These are phyloP conservation scores for Sinonovacula constricta DNA, from an alignment of 1,140 invertebrate genomes.

Conservation along the genomic window DNA sequence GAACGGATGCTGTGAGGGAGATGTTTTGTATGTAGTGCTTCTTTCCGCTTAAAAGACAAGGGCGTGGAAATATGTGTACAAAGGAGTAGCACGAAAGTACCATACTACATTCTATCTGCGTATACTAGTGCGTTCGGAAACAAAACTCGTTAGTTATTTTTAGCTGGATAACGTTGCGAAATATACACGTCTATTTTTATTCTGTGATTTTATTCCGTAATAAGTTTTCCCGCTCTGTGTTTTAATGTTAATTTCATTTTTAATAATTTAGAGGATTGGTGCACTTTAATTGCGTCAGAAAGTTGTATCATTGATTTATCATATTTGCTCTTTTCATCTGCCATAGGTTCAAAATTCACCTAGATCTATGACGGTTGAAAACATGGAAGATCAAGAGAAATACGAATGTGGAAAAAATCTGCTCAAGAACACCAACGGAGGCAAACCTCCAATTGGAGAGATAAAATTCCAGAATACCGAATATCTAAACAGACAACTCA, in stretches of 20 bases:
- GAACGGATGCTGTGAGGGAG: background rate
- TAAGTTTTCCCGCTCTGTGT: no score
- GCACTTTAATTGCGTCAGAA: background rate
- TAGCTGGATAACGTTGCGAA: background rate
- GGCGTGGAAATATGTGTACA: background rate
- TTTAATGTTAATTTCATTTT: background rate
- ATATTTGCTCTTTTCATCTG: background rate
- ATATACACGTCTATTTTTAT: background rate
- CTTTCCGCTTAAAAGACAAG: background rate
- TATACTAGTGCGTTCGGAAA: no score
- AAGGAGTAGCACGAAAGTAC: no score
- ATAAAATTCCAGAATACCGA: background rate
- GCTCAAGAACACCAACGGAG: background rate
- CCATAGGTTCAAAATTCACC: background rate
- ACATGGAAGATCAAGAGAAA: background rate
- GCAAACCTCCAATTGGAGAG: background rate
- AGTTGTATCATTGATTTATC: background rate
- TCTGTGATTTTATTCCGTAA: no score
- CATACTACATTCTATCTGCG: no score
- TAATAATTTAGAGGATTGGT: background rate
- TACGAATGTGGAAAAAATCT: background rate
- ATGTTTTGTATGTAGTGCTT: no score
- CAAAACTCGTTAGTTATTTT: no score
- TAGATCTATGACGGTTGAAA: background rate
- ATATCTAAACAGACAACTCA: constrained; percentile 15